These are phyloP conservation scores for Colistium nudipinnis DNA, from an alignment of 2,113 vertebrate species.

Conservation along the genomic window DNA sequence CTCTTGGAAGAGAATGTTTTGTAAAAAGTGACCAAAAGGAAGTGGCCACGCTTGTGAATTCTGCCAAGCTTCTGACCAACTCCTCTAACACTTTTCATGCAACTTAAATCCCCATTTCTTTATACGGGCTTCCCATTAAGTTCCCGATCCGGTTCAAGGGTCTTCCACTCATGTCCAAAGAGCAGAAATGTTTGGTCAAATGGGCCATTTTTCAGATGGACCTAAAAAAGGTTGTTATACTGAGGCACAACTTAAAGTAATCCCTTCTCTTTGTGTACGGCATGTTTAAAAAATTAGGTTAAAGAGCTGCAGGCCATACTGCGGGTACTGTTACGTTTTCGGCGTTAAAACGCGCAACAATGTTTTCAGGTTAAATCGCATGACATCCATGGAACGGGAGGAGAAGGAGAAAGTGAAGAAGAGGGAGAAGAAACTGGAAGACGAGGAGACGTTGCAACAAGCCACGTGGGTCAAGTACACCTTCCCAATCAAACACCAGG, in stretches of 20 bases:
- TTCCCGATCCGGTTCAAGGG: too few relatives aligned
- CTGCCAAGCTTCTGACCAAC: too few relatives aligned
- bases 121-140: too few relatives aligned
- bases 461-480: slow-evolving; percentile 98
- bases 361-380: slow-evolving; percentile 90
- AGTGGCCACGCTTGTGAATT: too few relatives aligned
- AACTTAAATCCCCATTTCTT: too few relatives aligned
- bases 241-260: not conserved
- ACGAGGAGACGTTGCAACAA: slow-evolving; percentile 96
- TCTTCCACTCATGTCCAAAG: too few relatives aligned
- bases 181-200: not conserved
- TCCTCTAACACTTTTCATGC: too few relatives aligned
- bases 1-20: too few relatives aligned
- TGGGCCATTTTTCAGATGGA: not conserved
- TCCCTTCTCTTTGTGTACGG: not conserved
- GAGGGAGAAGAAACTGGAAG: slow-evolving; percentile 94
- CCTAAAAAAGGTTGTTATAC: not conserved
- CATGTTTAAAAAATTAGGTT: not conserved
- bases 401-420: slow-evolving; percentile 98
- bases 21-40: too few relatives aligned
- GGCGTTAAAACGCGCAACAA: too few relatives aligned
- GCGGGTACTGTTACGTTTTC: not conserved
- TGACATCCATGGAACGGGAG: slow-evolving; percentile 97
- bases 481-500: slow-evolving; percentile 97
- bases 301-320: not conserved